phyloP scores from a whole-genome alignment of 2,888 invertebrate genomes.

The Euproctis similis region DNA sequence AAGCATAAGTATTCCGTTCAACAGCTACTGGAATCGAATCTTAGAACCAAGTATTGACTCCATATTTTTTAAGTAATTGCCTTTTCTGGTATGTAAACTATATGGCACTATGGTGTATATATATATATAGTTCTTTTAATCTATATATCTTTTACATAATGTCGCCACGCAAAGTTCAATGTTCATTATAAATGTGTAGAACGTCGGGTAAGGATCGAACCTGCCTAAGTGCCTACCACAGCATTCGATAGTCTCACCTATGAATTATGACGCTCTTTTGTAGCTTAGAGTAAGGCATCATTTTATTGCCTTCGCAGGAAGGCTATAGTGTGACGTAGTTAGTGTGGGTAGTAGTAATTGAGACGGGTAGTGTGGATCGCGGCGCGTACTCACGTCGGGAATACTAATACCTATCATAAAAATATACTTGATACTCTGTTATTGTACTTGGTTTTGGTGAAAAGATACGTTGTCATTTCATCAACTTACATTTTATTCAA shows the following conservation, averaged over 20 bases:
- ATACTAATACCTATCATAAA: slow-evolving; percentile 26
- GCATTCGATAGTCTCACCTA: too few species aligned
- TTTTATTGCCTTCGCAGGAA: slow-evolving; percentile 19
- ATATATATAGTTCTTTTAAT: background rate
- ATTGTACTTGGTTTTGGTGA: too few species aligned
- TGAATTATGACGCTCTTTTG: background rate
- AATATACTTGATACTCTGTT: slow-evolving; percentile 9
- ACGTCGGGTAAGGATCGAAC: too few species aligned
- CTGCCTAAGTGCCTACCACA: too few species aligned
- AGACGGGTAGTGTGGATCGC: slow-evolving; percentile 26
- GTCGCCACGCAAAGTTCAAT: too few species aligned
- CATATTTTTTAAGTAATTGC: too few species aligned
- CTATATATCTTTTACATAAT: background rate
- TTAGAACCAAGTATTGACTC: too few species aligned
- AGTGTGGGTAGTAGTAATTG: slow-evolving; percentile 35
- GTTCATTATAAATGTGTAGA: background rate
- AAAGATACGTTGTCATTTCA: too few species aligned
- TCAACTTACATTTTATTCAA: too few species aligned
- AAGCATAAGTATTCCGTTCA: too few species aligned
- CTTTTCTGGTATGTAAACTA: too few species aligned
- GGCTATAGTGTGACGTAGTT: slow-evolving; percentile 34
- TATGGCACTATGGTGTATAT: background rate
- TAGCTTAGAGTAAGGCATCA: slow-evolving; percentile 11
- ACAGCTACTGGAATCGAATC: too few species aligned
- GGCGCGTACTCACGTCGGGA: slow-evolving; percentile 18